Base-by-base conservation (phyloP, 1,140 invertebrate genomes). In the Drosophila kurseongensis region DNA sequence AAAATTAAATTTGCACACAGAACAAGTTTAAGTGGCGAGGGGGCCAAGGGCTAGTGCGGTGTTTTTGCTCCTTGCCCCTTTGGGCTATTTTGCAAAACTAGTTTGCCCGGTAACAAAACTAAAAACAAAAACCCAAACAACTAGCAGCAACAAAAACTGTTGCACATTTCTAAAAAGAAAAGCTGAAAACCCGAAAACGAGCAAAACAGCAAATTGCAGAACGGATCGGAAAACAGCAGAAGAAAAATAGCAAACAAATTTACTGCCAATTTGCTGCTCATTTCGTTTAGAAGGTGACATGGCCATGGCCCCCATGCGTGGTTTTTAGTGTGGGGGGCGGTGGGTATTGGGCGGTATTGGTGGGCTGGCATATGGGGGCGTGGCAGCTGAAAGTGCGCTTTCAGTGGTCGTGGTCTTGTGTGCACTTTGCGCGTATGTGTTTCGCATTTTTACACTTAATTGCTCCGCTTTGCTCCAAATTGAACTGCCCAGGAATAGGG, bases 401-500 rank as follows among this genome's bases (percentile, higher is more conserved):
- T 61, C 16, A 50, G 14, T 57, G 52, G 44, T 40, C 59, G 63
- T 84, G 78, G 78, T 66, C 63, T 59, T 72, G 65, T 78, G 69
- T 84, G 63, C 78, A 88, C 79, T 86, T 88, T 78, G 79, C 80
- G 63, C 84, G 83, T 86, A 86, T 86, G 83, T 86, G 83, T 86
- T 86, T 86, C 83, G 84, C 83, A 86, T 86, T 86, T 86, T 86
- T 86, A 86, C 83, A 86, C 84, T 89, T 86, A 86, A 86, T 86
- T 86, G 83, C 83, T 86, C 48, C 83, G 83, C 75, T 86, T 86
- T 82, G 75, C 83, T 72, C 66, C 83, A 83, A 85, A 80, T 86
- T 86, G 83, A 89, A 80, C 83, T 60, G 69, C 61, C 73, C 72
- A 58, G 75, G 40, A 63, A 57, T 58, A 16, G 29, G 42, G 38